Conservation (phyloP, 2,113 vertebrate species). For the Procavia capensis region DNA sequence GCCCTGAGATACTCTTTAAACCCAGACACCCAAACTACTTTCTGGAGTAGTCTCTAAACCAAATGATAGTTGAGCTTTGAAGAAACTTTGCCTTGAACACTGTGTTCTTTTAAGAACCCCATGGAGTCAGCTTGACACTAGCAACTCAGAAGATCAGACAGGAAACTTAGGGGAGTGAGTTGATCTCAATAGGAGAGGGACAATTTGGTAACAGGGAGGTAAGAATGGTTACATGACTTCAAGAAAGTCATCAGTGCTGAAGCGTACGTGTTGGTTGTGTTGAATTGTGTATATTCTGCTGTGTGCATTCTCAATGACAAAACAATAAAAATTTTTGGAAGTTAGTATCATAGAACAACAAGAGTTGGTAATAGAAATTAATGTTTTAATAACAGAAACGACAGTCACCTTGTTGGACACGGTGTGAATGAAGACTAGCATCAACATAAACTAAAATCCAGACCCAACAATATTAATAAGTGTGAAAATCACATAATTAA, state of each 20-base stretch:
- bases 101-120: neutral
- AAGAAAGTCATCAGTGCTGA: neutral
- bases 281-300: no score
- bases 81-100: neutral
- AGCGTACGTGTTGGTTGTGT: neutral
- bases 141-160: neutral
- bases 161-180: neutral
- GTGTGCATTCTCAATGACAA: no score
- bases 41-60: neutral
- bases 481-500: no score
- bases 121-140: neutral
- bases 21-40: neutral
- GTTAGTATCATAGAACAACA: neutral
- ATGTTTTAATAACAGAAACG: neutral
- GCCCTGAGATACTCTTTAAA: neutral
- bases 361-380: neutral
- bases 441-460: no score
- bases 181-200: neutral
- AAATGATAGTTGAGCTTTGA: neutral
- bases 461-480: no score
- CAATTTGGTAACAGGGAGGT: neutral
- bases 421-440: no score
- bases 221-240: neutral
- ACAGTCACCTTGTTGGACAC: no score
- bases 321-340: neutral